Evolutionary conservation across 1,140 invertebrate species (phyloP).

Genomic region (Scaptomyza hsui): DNA sequence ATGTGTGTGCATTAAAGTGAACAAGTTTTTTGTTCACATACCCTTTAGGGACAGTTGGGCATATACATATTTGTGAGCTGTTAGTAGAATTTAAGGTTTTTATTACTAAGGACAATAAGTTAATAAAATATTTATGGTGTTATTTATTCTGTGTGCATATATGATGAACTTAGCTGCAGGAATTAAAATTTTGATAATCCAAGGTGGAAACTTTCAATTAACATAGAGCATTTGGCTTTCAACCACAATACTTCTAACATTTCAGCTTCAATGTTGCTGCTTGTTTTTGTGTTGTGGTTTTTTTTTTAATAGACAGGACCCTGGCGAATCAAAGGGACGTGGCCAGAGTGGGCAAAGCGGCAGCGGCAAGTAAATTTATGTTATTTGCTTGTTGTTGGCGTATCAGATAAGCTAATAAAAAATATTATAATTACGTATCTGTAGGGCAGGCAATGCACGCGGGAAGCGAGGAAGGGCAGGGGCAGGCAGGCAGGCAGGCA

Average conservation of each 20-base stretch:
- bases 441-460: slow-evolving; percentile 30
- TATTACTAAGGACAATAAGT: too few species aligned
- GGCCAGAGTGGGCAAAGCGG: slow-evolving; percentile 23
- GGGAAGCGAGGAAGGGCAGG: neutral
- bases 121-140: too few species aligned
- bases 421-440: slow-evolving; percentile 83
- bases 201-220: neutral
- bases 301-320: slow-evolving; percentile 39
- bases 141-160: too few species aligned
- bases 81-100: neutral
- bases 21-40: slow-evolving; percentile 15
- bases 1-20: slow-evolving; percentile 33
- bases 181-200: too few species aligned
- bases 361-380: slow-evolving; percentile 69
- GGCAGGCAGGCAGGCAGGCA: neutral
- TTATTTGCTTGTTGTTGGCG: slow-evolving; percentile 69
- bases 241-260: neutral
- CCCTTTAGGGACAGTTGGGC: neutral
- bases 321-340: slow-evolving; percentile 55
- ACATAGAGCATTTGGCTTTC: slow-evolving; percentile 2
- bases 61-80: neutral
- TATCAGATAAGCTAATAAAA: slow-evolving; percentile 84
- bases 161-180: too few species aligned
- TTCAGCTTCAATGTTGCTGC: slow-evolving; percentile 9
- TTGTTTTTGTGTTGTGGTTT: slow-evolving; percentile 3